These are phyloP conservation scores for Crotalus tigris DNA, from an alignment of 2,113 vertebrate genomes.

Conservation along the genomic window DNA sequence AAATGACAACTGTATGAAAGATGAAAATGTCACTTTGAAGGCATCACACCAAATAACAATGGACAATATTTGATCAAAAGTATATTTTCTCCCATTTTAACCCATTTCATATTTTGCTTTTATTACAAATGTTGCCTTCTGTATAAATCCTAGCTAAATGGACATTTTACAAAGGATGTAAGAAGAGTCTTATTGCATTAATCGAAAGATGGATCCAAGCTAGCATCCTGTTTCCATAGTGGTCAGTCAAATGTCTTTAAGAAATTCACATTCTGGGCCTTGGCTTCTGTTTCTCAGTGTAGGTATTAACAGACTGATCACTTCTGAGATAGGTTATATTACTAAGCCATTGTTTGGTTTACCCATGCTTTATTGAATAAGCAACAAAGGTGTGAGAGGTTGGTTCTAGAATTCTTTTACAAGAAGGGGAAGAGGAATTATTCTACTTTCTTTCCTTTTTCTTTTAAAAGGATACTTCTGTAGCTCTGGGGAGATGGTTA, in stretches of 20 bases:
- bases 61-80: not conserved
- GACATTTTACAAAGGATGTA: not conserved
- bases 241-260: not conserved
- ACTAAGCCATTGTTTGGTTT: not conserved
- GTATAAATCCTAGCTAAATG: not conserved
- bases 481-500: not conserved
- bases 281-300: not conserved
- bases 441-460: not conserved
- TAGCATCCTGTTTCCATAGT: not conserved
- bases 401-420: not conserved
- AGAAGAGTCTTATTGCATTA: not conserved
- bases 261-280: not conserved
- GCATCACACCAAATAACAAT: not conserved
- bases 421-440: not conserved
- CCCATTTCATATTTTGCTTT: not conserved
- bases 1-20: not conserved
- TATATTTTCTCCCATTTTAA: not conserved
- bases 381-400: not conserved
- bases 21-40: not conserved
- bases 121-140: not conserved
- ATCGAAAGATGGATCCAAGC: not conserved
- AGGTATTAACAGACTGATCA: not conserved
- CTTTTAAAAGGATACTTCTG: not conserved
- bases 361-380: not conserved
- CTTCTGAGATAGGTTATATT: not conserved